Evolutionary conservation across 2,888 invertebrate genomes (phyloP).

Genomic region (Caenorhabditis angaria): DNA sequence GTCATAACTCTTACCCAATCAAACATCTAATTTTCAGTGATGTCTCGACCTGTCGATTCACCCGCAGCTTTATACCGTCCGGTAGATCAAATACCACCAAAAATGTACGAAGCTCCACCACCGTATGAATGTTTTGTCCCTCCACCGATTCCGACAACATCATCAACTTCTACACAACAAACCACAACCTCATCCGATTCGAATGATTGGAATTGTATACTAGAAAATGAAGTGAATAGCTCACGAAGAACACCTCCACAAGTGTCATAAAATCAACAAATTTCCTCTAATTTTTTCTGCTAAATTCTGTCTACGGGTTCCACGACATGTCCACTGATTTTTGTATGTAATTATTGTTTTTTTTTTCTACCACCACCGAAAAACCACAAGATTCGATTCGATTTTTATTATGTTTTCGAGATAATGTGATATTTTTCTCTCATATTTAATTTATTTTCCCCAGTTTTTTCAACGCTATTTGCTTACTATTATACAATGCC

Average conservation of each 20-base stretch:
- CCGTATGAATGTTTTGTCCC: slow-evolving; percentile 53
- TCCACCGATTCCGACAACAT: slow-evolving; percentile 20
- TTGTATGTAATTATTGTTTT: neutral
- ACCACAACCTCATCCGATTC: slow-evolving; percentile 12
- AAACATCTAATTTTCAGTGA: slow-evolving; percentile 25
- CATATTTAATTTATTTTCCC: neutral
- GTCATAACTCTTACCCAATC: too few species aligned
- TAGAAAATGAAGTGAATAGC: slow-evolving; percentile 53
- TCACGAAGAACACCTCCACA: slow-evolving; percentile 29
- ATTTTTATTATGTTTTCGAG: neutral
- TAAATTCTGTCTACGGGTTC: neutral
- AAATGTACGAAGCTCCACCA: slow-evolving; percentile 57
- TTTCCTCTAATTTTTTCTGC: neutral
- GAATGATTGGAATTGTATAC: slow-evolving; percentile 54
- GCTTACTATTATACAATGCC: too few species aligned
- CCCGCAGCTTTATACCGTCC: slow-evolving; percentile 50
- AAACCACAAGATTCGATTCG: neutral
- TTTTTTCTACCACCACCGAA: neutral
- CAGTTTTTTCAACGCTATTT: too few species aligned
- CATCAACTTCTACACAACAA: slow-evolving; percentile 10
- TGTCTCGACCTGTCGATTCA: slow-evolving; percentile 22
- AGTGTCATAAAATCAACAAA: slow-evolving; percentile 16
- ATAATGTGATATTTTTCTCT: slow-evolving; percentile 1
- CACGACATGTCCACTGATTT: neutral
- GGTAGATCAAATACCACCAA: slow-evolving; percentile 55